These are phyloP conservation scores for Athetis lepigone DNA, from an alignment of 2,888 invertebrate species.

Conservation along the genomic window DNA sequence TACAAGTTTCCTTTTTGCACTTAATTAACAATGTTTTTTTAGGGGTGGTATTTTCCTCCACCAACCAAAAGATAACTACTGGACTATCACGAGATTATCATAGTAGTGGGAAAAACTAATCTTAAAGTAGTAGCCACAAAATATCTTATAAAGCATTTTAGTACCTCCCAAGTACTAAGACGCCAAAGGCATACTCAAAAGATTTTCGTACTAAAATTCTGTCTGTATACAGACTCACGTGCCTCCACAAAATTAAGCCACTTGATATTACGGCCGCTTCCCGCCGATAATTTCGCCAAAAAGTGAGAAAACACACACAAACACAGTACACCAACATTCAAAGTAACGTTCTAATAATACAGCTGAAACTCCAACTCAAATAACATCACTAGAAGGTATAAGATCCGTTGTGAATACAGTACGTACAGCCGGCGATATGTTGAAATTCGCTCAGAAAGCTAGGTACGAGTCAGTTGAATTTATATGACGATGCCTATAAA, in stretches of 20 bases:
- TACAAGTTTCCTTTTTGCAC: too few species aligned
- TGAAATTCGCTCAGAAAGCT: conserved; percentile 48
- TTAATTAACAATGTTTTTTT: too few species aligned
- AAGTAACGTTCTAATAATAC: conserved; percentile 53
- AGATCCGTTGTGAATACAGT: conserved; percentile 38
- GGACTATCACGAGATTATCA: too few species aligned
- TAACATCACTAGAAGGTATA: conserved; percentile 55
- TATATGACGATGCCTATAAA: conserved; percentile 71
- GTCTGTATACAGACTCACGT: not conserved
- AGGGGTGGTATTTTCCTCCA: too few species aligned
- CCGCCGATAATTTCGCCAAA: conserved; percentile 31
- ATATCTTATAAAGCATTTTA: not conserved
- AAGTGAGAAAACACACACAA: conserved; percentile 52
- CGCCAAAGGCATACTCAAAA: not conserved
- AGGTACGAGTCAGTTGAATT: conserved; percentile 63
- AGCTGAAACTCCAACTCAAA: conserved; percentile 51
- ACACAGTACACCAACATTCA: conserved; percentile 43
- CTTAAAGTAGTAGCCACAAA: too few species aligned
- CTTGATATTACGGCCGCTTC: conserved; percentile 42
- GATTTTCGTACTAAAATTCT: not conserved
- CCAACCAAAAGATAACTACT: too few species aligned
- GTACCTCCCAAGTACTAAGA: not conserved
- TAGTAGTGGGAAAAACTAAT: too few species aligned
- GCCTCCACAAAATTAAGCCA: conserved; percentile 43
- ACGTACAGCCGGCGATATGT: conserved; percentile 47